These are phyloP conservation scores for Anorthoa munda DNA, from an alignment of 2,888 invertebrate genomes.

Conservation along the genomic window DNA sequence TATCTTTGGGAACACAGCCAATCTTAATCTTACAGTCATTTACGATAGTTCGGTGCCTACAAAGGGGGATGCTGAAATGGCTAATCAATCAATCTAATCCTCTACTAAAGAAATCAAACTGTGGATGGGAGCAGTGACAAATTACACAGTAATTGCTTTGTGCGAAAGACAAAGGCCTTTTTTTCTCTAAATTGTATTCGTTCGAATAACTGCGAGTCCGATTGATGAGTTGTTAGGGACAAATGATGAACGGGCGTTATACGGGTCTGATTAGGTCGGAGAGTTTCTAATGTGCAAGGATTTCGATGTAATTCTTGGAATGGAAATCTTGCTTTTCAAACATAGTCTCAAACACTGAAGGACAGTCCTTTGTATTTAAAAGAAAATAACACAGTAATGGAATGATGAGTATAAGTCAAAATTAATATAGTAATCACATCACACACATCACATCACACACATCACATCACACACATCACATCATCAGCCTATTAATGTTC, in stretches of 20 bases:
- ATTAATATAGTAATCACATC: no score
- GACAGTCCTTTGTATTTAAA: no score
- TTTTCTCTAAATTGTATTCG: slow-evolving; percentile 79
- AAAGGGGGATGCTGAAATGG: slow-evolving; percentile 71
- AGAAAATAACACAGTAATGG: no score
- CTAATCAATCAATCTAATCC: slow-evolving; percentile 86
- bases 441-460: no score
- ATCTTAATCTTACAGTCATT: slow-evolving; percentile 67
- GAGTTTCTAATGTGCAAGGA: slow-evolving; percentile 42
- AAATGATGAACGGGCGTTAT: slow-evolving; percentile 80
- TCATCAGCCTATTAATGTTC: no score
- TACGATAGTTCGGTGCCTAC: slow-evolving; percentile 62
- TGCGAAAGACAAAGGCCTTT: slow-evolving; percentile 80
- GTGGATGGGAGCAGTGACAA: slow-evolving; percentile 84
- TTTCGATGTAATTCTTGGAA: not conserved
- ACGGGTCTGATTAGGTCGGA: slow-evolving; percentile 74
- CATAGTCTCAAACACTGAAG: not conserved
- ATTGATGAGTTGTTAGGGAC: slow-evolving; percentile 85
- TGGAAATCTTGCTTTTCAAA: not conserved
- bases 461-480: no score
- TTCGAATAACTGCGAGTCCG: slow-evolving; percentile 82
- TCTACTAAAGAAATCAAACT: slow-evolving; percentile 84
- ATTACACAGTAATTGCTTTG: slow-evolving; percentile 87
- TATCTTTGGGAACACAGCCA: slow-evolving; percentile 67
- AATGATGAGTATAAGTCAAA: no score